These are phyloP conservation scores for Atta colombica DNA, from an alignment of 1,140 invertebrate genomes.

Conservation along the genomic window DNA sequence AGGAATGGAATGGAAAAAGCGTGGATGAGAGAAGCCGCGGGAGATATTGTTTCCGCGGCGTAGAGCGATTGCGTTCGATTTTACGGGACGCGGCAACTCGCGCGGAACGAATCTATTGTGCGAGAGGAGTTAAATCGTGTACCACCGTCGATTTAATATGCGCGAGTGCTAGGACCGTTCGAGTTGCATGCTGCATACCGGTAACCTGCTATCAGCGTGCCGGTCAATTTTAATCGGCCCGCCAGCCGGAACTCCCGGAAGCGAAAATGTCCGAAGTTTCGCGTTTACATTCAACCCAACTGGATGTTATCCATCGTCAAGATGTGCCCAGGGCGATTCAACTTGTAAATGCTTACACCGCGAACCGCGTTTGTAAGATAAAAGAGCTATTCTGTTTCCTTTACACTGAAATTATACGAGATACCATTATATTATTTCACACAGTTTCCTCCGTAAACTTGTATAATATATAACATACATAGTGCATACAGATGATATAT, in stretches of 20 bases:
- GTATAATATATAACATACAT: neutral
- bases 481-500: neutral
- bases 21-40: constrained; percentile 31
- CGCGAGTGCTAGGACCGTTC: constrained; percentile 27
- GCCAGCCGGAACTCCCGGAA: neutral
- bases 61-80: constrained; percentile 70
- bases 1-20: neutral
- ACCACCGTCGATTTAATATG: constrained; percentile 67
- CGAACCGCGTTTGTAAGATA: neutral
- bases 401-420: constrained; percentile 5
- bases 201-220: neutral
- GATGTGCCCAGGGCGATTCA: neutral
- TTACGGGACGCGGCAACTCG: constrained; percentile 58
- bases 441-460: neutral
- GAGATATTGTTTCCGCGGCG: constrained; percentile 67
- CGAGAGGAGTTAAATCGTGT: constrained; percentile 67
- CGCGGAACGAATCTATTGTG: constrained; percentile 70
- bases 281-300: constrained; percentile 38
- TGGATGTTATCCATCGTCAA: constrained; percentile 20
- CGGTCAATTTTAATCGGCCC: constrained; percentile 56
- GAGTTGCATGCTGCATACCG: neutral
- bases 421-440: neutral
- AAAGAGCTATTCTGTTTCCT: constrained; percentile 14
- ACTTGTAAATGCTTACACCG: neutral
- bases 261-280: constrained; percentile 19